phyloP scores from a whole-genome alignment of 1,140 invertebrate species.

The Himalopsyche phryganea region DNA sequence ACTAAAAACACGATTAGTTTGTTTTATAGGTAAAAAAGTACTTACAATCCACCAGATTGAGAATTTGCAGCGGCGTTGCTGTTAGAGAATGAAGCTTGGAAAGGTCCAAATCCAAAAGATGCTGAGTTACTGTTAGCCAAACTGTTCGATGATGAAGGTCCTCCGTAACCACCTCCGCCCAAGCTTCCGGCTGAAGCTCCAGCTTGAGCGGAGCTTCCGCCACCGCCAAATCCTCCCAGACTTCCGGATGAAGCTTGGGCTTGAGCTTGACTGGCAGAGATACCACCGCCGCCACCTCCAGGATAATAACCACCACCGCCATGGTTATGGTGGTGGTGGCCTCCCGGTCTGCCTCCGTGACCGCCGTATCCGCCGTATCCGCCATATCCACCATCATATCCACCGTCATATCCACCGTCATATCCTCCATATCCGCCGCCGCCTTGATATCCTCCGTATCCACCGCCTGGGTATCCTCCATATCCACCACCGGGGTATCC shows the following conservation, averaged over 20 bases:
- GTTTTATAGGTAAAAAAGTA: too few relatives aligned
- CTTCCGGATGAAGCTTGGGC: background rate
- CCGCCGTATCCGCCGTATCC: conserved; percentile 4
- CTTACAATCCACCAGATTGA: conserved; percentile 23
- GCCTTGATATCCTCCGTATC: background rate
- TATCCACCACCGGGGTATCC: background rate
- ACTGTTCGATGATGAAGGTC: conserved; percentile 1
- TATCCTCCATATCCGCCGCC: background rate
- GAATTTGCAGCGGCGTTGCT: conserved; percentile 28
- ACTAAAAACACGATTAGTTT: too few relatives aligned
- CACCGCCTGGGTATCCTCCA: conserved; percentile 9
- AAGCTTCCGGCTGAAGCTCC: conserved; percentile 10
- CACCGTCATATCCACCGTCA: conserved; percentile 9
- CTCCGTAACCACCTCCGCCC: conserved; percentile 13
- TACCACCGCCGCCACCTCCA: conserved; percentile 4
- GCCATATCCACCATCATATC: background rate
- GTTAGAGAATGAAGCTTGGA: conserved; percentile 30
- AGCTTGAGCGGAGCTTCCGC: conserved; percentile 7
- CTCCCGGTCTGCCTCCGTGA: background rate
- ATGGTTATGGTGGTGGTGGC: background rate
- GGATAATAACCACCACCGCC: background rate
- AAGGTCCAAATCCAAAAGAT: conserved; percentile 31
- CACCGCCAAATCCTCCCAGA: conserved; percentile 24
- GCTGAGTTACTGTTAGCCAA: conserved; percentile 21
- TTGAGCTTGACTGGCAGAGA: too few relatives aligned